A percentile compares a stretch with the other conserved stretches of the same genome.
Conservation (phyloP, 2,888 invertebrate genomes). For the Noctuana brunneofusca region DNA sequence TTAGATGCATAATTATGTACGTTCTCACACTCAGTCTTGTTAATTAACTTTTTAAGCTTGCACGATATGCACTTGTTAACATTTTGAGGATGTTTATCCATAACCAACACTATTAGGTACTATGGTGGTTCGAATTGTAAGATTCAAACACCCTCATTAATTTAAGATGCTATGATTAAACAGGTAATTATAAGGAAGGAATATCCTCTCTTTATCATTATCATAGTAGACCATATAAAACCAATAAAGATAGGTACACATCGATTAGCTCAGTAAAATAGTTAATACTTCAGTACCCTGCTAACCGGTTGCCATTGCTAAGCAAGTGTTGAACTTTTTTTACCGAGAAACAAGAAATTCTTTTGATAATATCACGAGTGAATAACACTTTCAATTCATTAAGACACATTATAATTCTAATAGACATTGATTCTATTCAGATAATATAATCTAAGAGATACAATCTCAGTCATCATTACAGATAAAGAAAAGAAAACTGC, state of each 20-base stretch:
- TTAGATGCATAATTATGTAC: conserved; percentile 18
- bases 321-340: too few relatives aligned
- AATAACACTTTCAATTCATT: not conserved
- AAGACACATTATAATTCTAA: not conserved
- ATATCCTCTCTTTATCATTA: too few relatives aligned
- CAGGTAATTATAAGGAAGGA: too few relatives aligned
- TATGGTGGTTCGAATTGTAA: too few relatives aligned
- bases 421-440: not conserved
- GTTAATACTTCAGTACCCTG: too few relatives aligned
- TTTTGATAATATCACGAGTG: not conserved
- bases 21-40: conserved; percentile 31
- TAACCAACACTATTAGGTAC: not conserved
- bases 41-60: conserved; percentile 30
- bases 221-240: too few relatives aligned
- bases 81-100: not conserved
- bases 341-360: too few relatives aligned
- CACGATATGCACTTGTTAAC: conserved; percentile 21
- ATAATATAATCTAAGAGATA: not conserved
- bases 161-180: too few relatives aligned
- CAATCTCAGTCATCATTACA: not conserved
- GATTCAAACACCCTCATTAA: not conserved
- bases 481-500: not conserved
- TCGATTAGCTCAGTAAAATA: too few relatives aligned
- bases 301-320: too few relatives aligned
- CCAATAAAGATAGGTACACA: too few relatives aligned